Evolutionary conservation across 1,140 invertebrate species (phyloP).

Genomic region (Lethocerus indicus): DNA sequence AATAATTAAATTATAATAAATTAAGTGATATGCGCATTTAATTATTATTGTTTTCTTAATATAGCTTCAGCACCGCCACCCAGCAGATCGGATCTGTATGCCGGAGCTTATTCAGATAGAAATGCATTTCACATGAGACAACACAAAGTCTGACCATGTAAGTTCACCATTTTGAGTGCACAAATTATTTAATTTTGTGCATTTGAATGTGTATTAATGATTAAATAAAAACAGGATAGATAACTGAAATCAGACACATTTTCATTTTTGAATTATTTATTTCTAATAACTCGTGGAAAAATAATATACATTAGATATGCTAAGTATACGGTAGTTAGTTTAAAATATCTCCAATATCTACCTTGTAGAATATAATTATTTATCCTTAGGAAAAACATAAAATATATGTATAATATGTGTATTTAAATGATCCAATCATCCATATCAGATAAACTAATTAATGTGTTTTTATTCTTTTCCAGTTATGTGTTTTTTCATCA

Average conservation of each 20-base stretch:
- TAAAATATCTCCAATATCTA: too few relatives aligned
- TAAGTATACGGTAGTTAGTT: too few relatives aligned
- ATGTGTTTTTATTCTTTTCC: too few relatives aligned
- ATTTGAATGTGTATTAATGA: neutral
- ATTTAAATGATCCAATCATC: too few relatives aligned
- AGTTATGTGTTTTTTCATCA: too few relatives aligned
- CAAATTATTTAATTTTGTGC: neutral
- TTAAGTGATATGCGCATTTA: neutral
- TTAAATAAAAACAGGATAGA: neutral
- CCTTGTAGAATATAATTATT: too few relatives aligned
- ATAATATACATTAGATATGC: too few relatives aligned
- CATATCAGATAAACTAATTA: too few relatives aligned
- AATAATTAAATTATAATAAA: neutral
- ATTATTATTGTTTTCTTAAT: conserved; percentile 7
- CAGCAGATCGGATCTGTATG: conserved; percentile 16
- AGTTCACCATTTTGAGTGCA: neutral
- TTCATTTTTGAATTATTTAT: neutral
- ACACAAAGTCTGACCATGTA: conserved; percentile 19
- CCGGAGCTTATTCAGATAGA: conserved; percentile 17
- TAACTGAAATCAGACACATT: neutral
- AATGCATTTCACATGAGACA: conserved; percentile 19
- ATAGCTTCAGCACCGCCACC: conserved; percentile 18
- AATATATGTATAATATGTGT: too few relatives aligned
- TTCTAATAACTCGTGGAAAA: neutral
- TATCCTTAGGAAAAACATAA: too few relatives aligned